Base-by-base conservation (phyloP, 1,140 invertebrate species). In the Diorhabda carinulata region DNA sequence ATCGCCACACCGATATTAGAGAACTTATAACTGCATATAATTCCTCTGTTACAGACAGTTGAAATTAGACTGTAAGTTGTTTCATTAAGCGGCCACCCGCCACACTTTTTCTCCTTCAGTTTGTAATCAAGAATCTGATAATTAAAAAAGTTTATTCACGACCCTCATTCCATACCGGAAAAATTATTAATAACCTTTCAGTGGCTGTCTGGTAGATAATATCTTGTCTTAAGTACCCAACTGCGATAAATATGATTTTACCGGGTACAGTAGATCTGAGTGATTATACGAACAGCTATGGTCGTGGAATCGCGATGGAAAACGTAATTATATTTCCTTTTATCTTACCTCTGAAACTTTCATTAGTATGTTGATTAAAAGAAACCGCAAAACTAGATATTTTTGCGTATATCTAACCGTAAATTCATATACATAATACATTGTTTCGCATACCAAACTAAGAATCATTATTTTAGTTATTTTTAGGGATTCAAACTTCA, bases 71-170 rank as follows among this genome's bases (percentile, higher is more conserved):
- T 40, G 41, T 65, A n/a, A 52, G 47, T n/a, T 52, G 47, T 65
- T 65, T 65, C 44, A 65, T 65, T 58, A 65, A 43, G 64, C 10
- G 52, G 52, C 52, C 47, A 4, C 47, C 47, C 47, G 47, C 47
- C 47, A 52, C 64, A 65, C 64, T 65, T 65, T 65, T 65, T 57
- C 64, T 43, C 57, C 43, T 57, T 57, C 47, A 7, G 64, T 57
- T 65, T 65, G 64, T 65, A 65, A 65, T 65, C 57, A 65, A 65
- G 64, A 57, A 65, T 65, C 64, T 56, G 47, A 65, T 65, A 57
- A 65, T 65, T 65, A 65, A 65, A 65, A 65, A 65, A 65, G 47
- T 65, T 65, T 52, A 25, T 45, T 41, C 64, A 52, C 64, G 47
- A 65, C 25, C 42, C 59, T 40, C 47, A 56, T 57, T 43, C 9